Evolutionary conservation across 2,888 invertebrate species (phyloP).

Genomic region (Andrena haemorrhoa): DNA sequence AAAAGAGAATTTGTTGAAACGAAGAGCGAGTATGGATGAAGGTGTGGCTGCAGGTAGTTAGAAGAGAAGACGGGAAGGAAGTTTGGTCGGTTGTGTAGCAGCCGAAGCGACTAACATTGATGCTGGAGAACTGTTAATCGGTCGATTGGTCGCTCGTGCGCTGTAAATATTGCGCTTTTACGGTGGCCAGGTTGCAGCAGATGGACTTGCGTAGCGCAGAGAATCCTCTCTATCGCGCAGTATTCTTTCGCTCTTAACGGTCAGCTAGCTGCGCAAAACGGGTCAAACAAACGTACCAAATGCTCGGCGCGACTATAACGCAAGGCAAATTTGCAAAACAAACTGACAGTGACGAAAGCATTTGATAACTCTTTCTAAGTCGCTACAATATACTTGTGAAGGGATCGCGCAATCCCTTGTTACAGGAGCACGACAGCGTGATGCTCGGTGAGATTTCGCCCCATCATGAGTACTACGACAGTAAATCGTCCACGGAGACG

Average conservation of each 20-base stretch:
- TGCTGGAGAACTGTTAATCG: constrained; percentile 36
- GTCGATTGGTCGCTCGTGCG: constrained; percentile 36
- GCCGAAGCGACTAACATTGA: constrained; percentile 26
- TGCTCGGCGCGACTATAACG: constrained; percentile 43
- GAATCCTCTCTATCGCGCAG: background rate
- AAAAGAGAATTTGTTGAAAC: background rate
- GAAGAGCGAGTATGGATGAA: background rate
- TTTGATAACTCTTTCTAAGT: constrained; percentile 66
- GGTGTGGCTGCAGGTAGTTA: background rate
- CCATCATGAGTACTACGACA: constrained; percentile 92
- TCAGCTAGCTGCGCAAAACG: constrained; percentile 20
- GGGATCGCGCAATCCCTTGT: constrained; percentile 84
- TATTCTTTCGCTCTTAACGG: constrained; percentile 33
- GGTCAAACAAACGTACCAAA: constrained; percentile 45
- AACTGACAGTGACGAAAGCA: constrained; percentile 51
- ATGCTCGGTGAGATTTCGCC: constrained; percentile 95
- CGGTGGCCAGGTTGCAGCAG: constrained; percentile 19
- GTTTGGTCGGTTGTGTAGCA: constrained; percentile 18
- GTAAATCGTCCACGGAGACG: constrained; percentile 92
- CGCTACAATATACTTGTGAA: constrained; percentile 81
- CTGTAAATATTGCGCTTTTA: constrained; percentile 51
- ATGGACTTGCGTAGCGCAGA: constrained; percentile 15
- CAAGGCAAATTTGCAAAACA: constrained; percentile 55
- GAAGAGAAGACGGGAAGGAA: constrained; percentile 1
- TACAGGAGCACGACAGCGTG: constrained; percentile 91